These are phyloP conservation scores for Oopsacas minuta DNA, from an alignment of 37 sponge, comb jelly and placozoan species.

Conservation along the genomic window DNA sequence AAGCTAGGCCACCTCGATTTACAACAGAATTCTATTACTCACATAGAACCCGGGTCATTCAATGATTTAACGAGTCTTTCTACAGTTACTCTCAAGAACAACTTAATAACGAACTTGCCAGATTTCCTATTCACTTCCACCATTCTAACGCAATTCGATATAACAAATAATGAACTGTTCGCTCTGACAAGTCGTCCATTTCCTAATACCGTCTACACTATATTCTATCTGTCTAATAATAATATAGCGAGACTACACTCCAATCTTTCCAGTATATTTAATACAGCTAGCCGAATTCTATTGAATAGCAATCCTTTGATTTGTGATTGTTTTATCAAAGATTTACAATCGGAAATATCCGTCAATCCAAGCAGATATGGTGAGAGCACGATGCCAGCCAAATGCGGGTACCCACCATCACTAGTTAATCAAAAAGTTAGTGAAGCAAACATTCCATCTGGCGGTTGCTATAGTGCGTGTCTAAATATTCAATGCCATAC, in stretches of 20 bases:
- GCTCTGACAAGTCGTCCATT: neutral
- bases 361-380: neutral
- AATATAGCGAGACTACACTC: neutral
- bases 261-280: neutral
- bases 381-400: neutral
- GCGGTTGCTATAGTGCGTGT: neutral
- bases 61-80: neutral
- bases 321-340: neutral
- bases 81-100: neutral
- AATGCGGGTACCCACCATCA: neutral
- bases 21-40: neutral
- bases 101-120: neutral
- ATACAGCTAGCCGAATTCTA: neutral
- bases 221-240: neutral
- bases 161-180: neutral
- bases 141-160: neutral
- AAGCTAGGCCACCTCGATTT: neutral
- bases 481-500: neutral
- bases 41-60: neutral
- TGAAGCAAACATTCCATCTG: neutral
- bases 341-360: neutral
- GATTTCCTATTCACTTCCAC: neutral
- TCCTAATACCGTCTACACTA: neutral
- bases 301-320: neutral
- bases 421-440: neutral